Evolutionary conservation across 1,140 invertebrate species (phyloP).

Genomic region (Zeugodacus cucurbitae): DNA sequence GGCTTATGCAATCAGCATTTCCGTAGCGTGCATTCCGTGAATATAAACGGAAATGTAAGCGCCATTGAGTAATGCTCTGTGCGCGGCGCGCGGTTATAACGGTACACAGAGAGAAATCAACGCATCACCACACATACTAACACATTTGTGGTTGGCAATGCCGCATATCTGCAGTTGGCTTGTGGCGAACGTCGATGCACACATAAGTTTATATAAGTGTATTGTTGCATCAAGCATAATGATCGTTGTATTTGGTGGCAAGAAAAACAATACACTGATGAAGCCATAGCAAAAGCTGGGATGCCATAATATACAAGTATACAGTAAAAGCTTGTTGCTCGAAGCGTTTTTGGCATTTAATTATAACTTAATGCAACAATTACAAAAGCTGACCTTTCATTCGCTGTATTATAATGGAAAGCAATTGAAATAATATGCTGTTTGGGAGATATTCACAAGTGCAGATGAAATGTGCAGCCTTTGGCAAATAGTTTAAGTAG

Average conservation of each 20-base stretch:
- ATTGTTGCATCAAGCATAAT: not conserved
- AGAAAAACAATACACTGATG: not conserved
- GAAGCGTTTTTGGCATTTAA: not conserved
- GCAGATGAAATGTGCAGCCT: too few relatives aligned
- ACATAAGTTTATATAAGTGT: not conserved
- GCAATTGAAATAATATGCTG: too few relatives aligned
- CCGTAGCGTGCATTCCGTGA: not conserved
- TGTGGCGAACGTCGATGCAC: not conserved
- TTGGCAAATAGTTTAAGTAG: too few relatives aligned
- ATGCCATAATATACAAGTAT: not conserved
- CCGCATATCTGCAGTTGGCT: not conserved
- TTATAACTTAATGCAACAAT: not conserved
- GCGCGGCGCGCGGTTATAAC: not conserved
- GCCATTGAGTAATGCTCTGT: not conserved
- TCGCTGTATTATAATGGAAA: too few relatives aligned
- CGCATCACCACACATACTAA: not conserved
- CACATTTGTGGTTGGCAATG: not conserved
- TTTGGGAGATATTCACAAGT: too few relatives aligned
- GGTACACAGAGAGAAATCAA: not conserved
- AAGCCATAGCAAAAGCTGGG: not conserved
- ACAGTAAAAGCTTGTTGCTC: not conserved
- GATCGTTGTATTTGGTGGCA: not conserved
- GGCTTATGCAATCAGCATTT: slow-evolving; percentile 21
- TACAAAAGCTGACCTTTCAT: not conserved
- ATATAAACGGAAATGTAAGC: slow-evolving; percentile 8